Evolutionary conservation across 2,888 invertebrate genomes (phyloP), one percentile per base, ranked within the genome.

Genomic region (Leucophenga maculata): DNA sequence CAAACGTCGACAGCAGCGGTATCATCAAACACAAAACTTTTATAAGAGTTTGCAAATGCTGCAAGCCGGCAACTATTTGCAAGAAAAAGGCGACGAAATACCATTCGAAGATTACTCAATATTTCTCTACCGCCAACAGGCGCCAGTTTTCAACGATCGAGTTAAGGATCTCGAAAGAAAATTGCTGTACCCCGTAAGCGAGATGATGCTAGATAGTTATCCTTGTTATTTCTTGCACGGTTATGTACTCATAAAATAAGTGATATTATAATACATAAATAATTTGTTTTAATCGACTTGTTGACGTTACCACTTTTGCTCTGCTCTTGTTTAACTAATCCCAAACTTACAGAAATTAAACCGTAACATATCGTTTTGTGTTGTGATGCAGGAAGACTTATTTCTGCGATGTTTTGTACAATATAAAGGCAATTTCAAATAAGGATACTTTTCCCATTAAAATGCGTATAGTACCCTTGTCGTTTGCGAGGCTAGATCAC

Each of bases 21-120:
- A 93, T 82, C 92, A 93, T 89, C 93, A 93, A 82, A 95, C 94
- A 59, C 92, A 95, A 78, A 94, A 95, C 84, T 95, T 96, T 88
- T 90, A 92, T 88, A 95, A 95, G 89, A 95, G 95, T 86, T 91
- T 96, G 89, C 94, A 94, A 88, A 94, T 96, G 93, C 89, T 96
- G 80, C 94, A 94, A 81, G 92, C 93, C 2, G 95, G 95, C 86
- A 93, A 92, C 62, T 81, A 88, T 26, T 73, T 89, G 70, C 91
- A 93, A 72, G 89, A 91, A 76, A 20, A 22, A 9, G 90, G 93
- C 39, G 90, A 90, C 3, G 89, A 90, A 68, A 89, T 89, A 75
- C 93, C 94, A 71, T 92, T 95, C 84, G 94, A 95, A 89, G 94
- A 95, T 89, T 95, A 95, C 89, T 94, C 95, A 31, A 91, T 96